Conservation (phyloP, 2,888 invertebrate species). For the Sarcophaga caerulescens region DNA sequence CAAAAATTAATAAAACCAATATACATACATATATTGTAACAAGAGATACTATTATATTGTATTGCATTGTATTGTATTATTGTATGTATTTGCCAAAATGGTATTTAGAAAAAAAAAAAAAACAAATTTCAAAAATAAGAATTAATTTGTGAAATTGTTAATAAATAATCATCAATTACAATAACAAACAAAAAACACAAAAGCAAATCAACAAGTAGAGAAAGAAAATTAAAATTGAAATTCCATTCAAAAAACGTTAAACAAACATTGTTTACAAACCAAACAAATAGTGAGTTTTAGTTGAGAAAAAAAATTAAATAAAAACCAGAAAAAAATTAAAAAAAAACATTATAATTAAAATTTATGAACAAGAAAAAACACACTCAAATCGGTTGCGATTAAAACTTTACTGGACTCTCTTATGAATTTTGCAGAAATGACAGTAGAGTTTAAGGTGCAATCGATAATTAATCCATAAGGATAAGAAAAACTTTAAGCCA, state of each 20-base stretch:
- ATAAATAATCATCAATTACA: too few relatives aligned
- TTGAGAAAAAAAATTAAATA: not conserved
- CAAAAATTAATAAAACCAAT: too few relatives aligned
- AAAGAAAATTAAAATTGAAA: not conserved
- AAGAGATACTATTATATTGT: not conserved
- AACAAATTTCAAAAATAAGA: too few relatives aligned
- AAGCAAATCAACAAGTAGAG: not conserved
- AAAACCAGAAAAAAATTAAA: too few relatives aligned
- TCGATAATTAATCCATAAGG: too few relatives aligned
- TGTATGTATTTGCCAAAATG: conserved; percentile 47
- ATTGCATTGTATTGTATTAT: not conserved
- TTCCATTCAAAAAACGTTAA: not conserved
- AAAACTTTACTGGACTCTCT: too few relatives aligned
- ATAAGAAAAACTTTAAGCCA: too few relatives aligned
- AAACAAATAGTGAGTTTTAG: not conserved
- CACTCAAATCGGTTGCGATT: too few relatives aligned
- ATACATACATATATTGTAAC: not conserved
- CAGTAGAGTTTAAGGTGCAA: too few relatives aligned
- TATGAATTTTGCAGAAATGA: too few relatives aligned
- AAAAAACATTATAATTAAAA: not conserved
- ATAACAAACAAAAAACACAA: not conserved
- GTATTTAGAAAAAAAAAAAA: conserved; percentile 59
- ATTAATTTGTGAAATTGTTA: too few relatives aligned
- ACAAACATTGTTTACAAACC: not conserved
- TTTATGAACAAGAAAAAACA: too few relatives aligned